Base-by-base conservation (phyloP, 1,140 invertebrate species). In the Episyrphus balteatus region DNA sequence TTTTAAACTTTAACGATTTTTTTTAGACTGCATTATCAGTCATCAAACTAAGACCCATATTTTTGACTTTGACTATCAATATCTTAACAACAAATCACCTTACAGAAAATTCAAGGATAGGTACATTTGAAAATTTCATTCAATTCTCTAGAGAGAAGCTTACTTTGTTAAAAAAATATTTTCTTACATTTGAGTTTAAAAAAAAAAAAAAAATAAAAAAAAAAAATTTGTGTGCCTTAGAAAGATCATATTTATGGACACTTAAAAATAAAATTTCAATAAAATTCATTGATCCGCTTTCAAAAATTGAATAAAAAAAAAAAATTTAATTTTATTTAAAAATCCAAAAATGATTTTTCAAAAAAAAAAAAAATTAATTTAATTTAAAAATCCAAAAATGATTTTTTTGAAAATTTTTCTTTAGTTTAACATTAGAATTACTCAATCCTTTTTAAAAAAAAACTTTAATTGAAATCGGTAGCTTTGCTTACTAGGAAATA, bases 121-220 rank as follows among this genome's bases (percentile, higher is more conserved):
- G n/a, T n/a, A n/a, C n/a, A n/a, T n/a, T n/a, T n/a, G n/a, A n/a
- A n/a, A n/a, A n/a, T n/a, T n/a, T n/a, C n/a, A n/a, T n/a, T n/a
- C n/a, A n/a, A n/a, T n/a, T 55, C 55, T 59, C 59, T 59, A 51
- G 59, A 61, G 49, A 61, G 47, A 59, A 57, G 59, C 49, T 59
- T 56, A 61, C 61, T 61, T 61, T 61, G 61, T 61, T 61, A 59
- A 59, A 61, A 61, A 61, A 61, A 59, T 58, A 59, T 59, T 55
- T 39, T 39, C 17, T 39, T 15, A 51, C 30, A 39, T 32, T 38
- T 49, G 56, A n/a, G n/a, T n/a, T n/a, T n/a, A n/a, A n/a, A n/a
- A n/a, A n/a, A n/a, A n/a, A n/a, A n/a, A n/a, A n/a, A 61, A 59
- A 56, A 61, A 59, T 61, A 61, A 52, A 58, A 62, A 53, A 49